Evolutionary conservation across 2,888 invertebrate genomes (phyloP), one percentile per base, ranked within the genome.

Genomic region (Siphlonurus alternatus): DNA sequence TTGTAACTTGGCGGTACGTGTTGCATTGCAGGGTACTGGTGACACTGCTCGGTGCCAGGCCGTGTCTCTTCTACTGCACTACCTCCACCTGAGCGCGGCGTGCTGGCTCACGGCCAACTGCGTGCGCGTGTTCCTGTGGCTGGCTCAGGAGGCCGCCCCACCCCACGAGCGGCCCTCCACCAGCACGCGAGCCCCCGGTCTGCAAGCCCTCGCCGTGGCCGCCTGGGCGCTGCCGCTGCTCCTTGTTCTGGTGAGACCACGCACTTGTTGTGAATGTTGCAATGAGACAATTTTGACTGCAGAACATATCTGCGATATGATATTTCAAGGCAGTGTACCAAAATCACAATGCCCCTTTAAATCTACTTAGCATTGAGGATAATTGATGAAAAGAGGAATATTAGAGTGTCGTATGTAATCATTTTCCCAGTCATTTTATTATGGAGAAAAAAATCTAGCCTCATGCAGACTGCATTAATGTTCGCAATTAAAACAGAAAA

Each of bases 41-140:
- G 82, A 81, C 25, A 77, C 78, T 25, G 77, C 82, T 18, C 81
- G 83, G 70, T 88, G 88, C 70, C 81, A 84, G 71, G 78, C 83
- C 62, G 81, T 86, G 62, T 86, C 87, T 0, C 74, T 87, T 7
- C 74, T 84, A 2, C 77, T 87, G 7, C 86, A 87, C 73, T 87
- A 87, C 74, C 79, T 85, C 1, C 85, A 87, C 72, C 77, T 87
- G 61, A 81, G 83, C 15, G 83, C 85, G 65, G 81, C 85, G 0
- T 81, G 84, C 74, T 87, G 87, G 87, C 81, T 87, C 67, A 82
- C 85, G 61, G 78, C 83, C 1, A 79, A 85, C 67, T 84, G 83
- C 18, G 81, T 84, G 69, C 82, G 83, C 70, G 80, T 82, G 1
- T 83, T 82, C 70, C 82, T 82, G 69, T 75, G 75, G 68, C 76